phyloP scores from a whole-genome alignment of 2,888 invertebrate genomes.

The Loripinus fragilis region DNA sequence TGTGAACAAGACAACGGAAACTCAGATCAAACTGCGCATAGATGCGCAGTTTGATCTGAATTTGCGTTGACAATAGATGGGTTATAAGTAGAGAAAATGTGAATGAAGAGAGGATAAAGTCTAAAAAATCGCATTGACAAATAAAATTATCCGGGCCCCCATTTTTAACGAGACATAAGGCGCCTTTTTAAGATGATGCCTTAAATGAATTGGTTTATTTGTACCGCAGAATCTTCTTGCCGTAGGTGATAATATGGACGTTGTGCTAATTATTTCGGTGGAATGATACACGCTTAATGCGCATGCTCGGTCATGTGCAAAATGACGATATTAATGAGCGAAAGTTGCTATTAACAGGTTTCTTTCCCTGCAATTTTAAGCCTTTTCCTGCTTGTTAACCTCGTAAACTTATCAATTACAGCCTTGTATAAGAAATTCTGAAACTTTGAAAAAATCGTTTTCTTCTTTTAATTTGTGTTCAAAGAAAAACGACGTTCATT shows the following conservation, averaged over 20 bases:
- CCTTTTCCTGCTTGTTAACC: slow-evolving; percentile 14
- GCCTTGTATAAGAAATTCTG: neutral
- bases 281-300: slow-evolving; percentile 18
- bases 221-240: neutral
- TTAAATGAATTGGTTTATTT: slow-evolving; percentile 27
- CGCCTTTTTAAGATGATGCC: too few species aligned
- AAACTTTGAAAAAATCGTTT: neutral
- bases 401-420: neutral
- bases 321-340: slow-evolving; percentile 13
- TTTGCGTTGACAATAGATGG: too few species aligned
- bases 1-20: too few species aligned
- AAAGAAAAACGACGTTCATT: neutral
- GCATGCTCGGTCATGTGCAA: slow-evolving; percentile 10
- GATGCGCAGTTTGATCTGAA: too few species aligned
- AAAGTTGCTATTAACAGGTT: neutral
- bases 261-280: slow-evolving; percentile 16
- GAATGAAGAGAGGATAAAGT: too few species aligned
- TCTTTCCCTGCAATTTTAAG: neutral
- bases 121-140: too few species aligned
- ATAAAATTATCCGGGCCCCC: too few species aligned
- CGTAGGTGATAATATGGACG: slow-evolving; percentile 11
- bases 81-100: too few species aligned
- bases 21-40: too few species aligned
- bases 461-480: neutral
- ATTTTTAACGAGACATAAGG: too few species aligned